Percentiles rank a stretch among this genome's conserved stretches.
Evolutionary conservation across 2,797 vertebrate species (phyloP).

Genomic region (Thaleichthys pacificus): DNA sequence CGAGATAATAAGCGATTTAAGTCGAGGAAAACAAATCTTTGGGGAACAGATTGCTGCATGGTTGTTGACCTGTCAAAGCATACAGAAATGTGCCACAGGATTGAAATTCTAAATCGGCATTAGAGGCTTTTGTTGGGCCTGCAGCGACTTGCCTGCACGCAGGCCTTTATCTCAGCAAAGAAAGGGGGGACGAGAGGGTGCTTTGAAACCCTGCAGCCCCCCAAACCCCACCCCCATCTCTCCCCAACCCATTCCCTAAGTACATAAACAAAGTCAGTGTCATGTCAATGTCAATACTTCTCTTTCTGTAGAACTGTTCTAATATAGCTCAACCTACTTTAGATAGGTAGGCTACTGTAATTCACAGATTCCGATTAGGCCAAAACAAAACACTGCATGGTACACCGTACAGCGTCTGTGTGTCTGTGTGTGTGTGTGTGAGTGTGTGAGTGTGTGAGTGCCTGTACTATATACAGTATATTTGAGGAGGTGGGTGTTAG

Average conservation of each 20-base stretch:
- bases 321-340: neutral
- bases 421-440: neutral
- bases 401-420: too few species aligned
- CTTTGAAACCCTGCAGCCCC: neutral
- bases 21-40: conserved; percentile 52
- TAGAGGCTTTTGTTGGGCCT: conserved; percentile 74
- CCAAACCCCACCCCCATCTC: conserved; percentile 12
- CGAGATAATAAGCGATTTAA: conserved; percentile 50
- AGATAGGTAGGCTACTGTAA: too few species aligned
- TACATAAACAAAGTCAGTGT: conserved; percentile 33
- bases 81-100: conserved; percentile 63
- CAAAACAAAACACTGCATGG: too few species aligned
- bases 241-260: conserved; percentile 19
- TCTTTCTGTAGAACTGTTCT: neutral
- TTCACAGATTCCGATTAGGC: too few species aligned
- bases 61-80: conserved; percentile 69
- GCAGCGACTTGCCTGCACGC: conserved; percentile 58
- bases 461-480: conserved; percentile 8
- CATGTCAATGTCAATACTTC: conserved; percentile 20
- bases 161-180: conserved; percentile 61
- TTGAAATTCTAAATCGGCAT: conserved; percentile 77
- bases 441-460: conserved; percentile 1
- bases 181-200: conserved; percentile 31
- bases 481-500: too few species aligned
- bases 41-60: conserved; percentile 69